These are phyloP conservation scores for Ochropacha duplaris DNA, from an alignment of 2,888 invertebrate genomes.

Conservation along the genomic window DNA sequence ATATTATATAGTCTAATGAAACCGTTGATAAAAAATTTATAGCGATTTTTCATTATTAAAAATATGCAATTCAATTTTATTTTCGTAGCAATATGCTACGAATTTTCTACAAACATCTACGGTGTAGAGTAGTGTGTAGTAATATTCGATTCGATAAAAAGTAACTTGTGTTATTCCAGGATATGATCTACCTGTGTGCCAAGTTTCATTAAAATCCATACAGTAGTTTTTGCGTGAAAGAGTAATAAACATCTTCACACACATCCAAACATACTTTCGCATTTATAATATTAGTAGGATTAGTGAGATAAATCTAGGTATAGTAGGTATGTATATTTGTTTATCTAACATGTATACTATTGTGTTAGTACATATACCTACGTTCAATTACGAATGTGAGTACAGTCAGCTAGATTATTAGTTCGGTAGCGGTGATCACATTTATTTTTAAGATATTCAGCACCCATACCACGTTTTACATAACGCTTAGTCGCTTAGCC, in stretches of 20 bases:
- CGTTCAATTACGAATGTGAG: conserved; percentile 10
- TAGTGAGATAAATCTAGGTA: too few species aligned
- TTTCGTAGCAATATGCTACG: neutral
- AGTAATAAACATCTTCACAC: too few species aligned
- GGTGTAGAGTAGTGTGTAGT: neutral
- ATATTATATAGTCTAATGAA: too few species aligned
- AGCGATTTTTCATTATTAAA: too few species aligned
- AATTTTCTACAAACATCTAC: neutral
- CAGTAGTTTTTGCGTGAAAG: too few species aligned
- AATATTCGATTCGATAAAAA: too few species aligned
- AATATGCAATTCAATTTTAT: neutral
- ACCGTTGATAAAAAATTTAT: too few species aligned
- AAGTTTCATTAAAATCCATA: too few species aligned
- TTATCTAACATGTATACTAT: neutral
- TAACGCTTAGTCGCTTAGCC: conserved; percentile 58
- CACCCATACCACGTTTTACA: conserved; percentile 47
- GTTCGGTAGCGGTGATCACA: conserved; percentile 12
- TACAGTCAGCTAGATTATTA: conserved; percentile 23
- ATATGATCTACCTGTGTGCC: too few species aligned
- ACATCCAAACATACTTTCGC: too few species aligned
- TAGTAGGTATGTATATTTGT: neutral
- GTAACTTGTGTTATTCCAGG: too few species aligned
- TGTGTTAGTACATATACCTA: neutral
- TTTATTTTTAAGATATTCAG: conserved; percentile 28
- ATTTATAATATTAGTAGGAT: too few species aligned